These are phyloP conservation scores for Drosophila fungiperda DNA, from an alignment of 2,888 invertebrate species.

Conservation along the genomic window DNA sequence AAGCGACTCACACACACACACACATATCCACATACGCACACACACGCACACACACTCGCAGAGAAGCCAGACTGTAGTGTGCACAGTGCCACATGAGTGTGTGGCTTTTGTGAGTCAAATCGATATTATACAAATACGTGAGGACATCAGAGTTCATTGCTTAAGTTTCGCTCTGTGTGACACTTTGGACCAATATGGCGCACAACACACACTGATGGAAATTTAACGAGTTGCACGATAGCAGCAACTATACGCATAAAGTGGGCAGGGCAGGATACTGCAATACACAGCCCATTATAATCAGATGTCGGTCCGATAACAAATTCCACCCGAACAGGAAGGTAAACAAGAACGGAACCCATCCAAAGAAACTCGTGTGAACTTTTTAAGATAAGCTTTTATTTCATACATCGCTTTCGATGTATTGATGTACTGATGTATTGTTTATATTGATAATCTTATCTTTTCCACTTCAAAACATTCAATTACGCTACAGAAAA, in stretches of 20 bases:
- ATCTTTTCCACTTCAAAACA: not conserved
- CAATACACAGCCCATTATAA: conserved; percentile 64
- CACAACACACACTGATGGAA: conserved; percentile 74
- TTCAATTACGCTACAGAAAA: too few species aligned
- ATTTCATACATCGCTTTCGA: not conserved
- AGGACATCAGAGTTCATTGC: conserved; percentile 80
- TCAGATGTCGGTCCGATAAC: conserved; percentile 62
- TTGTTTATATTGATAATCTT: not conserved
- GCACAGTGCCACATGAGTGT: conserved; percentile 19
- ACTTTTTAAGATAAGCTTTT: conserved; percentile 26
- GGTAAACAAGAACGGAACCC: not conserved
- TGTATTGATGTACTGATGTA: not conserved
- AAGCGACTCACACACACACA: conserved; percentile 41
- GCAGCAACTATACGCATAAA: conserved; percentile 23
- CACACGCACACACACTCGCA: conserved; percentile 2
- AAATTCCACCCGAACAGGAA: conserved; percentile 7
- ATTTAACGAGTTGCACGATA: conserved; percentile 75
- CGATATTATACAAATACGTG: conserved; percentile 77
- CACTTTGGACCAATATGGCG: conserved; percentile 75
- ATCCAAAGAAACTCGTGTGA: conserved; percentile 52
- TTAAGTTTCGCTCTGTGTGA: conserved; percentile 59
- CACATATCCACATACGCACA: conserved; percentile 13
- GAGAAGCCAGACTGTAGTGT: not conserved
- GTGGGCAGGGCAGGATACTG: conserved; percentile 23
- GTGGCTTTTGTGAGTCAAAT: conserved; percentile 73